phyloP scores from a whole-genome alignment of 2,888 invertebrate genomes.

The Byasa hedistus region DNA sequence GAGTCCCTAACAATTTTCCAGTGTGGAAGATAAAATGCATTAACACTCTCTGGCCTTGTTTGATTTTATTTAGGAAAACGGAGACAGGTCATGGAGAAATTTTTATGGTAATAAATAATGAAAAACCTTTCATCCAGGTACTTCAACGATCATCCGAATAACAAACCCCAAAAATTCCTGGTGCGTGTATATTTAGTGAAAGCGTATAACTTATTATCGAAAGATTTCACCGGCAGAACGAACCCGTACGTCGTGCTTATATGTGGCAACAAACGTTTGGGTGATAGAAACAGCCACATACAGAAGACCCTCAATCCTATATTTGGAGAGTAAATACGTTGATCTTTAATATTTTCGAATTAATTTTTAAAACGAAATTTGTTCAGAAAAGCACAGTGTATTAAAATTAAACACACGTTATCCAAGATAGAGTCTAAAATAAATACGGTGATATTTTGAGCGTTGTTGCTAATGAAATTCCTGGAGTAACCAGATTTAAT shows the following conservation, averaged over 20 bases:
- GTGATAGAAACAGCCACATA: slow-evolving; percentile 84
- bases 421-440: no score
- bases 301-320: slow-evolving; percentile 88
- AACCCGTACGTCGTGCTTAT: slow-evolving; percentile 88
- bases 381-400: no score
- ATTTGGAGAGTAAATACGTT: slow-evolving; percentile 83
- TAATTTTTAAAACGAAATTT: no score
- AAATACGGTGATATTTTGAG: no score
- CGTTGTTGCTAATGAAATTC: no score
- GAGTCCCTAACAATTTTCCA: no score
- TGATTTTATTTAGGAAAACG: not conserved
- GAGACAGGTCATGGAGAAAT: not conserved
- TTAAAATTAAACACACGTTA: no score
- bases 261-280: slow-evolving; percentile 81
- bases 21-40: no score
- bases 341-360: not conserved
- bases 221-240: slow-evolving; percentile 84
- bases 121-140: slow-evolving; percentile 52
- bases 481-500: no score
- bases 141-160: slow-evolving; percentile 81
- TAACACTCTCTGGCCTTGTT: no score
- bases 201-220: slow-evolving; percentile 85
- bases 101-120: not conserved
- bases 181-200: slow-evolving; percentile 89
- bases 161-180: slow-evolving; percentile 81